Evolutionary conservation across 2,113 vertebrate species (phyloP).

Genomic region (Nothobranchius furzeri): DNA sequence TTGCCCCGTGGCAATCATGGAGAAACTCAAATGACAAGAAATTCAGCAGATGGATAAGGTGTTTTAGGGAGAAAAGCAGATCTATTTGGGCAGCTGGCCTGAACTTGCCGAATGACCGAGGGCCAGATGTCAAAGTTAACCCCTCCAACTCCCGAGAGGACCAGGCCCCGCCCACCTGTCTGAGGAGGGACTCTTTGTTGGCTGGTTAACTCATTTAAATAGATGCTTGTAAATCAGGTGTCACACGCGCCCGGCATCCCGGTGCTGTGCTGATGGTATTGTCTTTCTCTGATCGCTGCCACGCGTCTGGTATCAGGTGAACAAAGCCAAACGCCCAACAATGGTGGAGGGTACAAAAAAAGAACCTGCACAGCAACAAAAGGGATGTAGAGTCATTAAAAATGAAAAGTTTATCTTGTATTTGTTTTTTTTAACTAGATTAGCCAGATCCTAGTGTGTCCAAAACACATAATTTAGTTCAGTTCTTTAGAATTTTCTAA

Average conservation of each 20-base stretch:
- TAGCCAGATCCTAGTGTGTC: too few relatives aligned
- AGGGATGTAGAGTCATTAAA: not conserved
- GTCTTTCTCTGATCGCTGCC: slow-evolving; percentile 75
- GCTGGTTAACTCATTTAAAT: slow-evolving; percentile 65
- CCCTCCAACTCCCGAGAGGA: slow-evolving; percentile 53
- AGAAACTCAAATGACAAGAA: slow-evolving; percentile 65
- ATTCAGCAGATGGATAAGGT: slow-evolving; percentile 78
- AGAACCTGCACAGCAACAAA: slow-evolving; percentile 8
- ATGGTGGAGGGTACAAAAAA: not conserved
- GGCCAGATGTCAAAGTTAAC: slow-evolving; percentile 75
- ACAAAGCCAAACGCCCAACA: slow-evolving; percentile 76
- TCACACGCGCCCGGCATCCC: slow-evolving; percentile 66
- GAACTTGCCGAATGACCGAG: slow-evolving; percentile 54
- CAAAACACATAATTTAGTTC: too few relatives aligned
- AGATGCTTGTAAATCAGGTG: slow-evolving; percentile 77
- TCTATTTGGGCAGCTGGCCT: slow-evolving; percentile 67
- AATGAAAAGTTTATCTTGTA: too few relatives aligned
- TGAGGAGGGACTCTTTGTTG: slow-evolving; percentile 36
- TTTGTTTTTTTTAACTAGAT: too few relatives aligned
- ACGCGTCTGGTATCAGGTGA: slow-evolving; percentile 76
- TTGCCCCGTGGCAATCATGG: slow-evolving; percentile 53
- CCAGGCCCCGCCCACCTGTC: slow-evolving; percentile 40
- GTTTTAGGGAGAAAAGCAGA: slow-evolving; percentile 64
- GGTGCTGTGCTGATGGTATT: slow-evolving; percentile 56
- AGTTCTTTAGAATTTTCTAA: too few relatives aligned